Percentiles rank a stretch among this genome's conserved stretches.
Conservation (phyloP, 2,797 vertebrate genomes). For the Acipenser transmontanus region DNA sequence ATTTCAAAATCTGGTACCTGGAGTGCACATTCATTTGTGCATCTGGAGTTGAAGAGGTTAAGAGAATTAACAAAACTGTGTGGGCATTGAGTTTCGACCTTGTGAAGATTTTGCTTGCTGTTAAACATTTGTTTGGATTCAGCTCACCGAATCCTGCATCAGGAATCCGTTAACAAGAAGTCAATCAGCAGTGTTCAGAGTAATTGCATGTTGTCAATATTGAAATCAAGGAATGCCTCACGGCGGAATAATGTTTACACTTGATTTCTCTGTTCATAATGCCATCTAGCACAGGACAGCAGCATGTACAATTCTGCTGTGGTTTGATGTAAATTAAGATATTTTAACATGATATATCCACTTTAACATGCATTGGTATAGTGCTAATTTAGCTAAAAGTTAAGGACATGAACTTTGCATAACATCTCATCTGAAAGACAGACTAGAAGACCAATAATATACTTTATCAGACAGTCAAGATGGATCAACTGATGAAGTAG, state of each 20-base stretch:
- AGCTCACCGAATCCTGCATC: constrained; percentile 25
- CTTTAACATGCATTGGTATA: too few relatives aligned
- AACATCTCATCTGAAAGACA: too few relatives aligned
- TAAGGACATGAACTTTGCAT: too few relatives aligned
- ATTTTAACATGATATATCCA: too few relatives aligned
- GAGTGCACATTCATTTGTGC: too few relatives aligned
- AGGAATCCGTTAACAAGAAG: constrained; percentile 27
- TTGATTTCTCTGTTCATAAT: constrained; percentile 49
- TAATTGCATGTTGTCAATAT: constrained; percentile 43
- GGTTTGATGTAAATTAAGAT: too few relatives aligned
- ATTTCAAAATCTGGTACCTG: too few relatives aligned
- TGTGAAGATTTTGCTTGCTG: constrained; percentile 25
- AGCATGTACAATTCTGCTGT: too few relatives aligned
- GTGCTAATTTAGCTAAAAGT: too few relatives aligned
- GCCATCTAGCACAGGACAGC: constrained; percentile 24
- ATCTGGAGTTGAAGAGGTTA: not conserved
- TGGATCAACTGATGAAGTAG: too few relatives aligned
- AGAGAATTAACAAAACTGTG: constrained; percentile 19
- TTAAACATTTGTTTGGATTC: constrained; percentile 34
- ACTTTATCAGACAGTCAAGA: too few relatives aligned
- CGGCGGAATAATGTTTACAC: constrained; percentile 42
- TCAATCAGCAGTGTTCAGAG: constrained; percentile 33
- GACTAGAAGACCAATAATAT: too few relatives aligned
- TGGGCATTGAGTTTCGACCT: constrained; percentile 37
- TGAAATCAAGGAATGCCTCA: constrained; percentile 43